These are phyloP conservation scores for Spodoptera litura DNA, from an alignment of 1,140 invertebrate species.

Conservation along the genomic window DNA sequence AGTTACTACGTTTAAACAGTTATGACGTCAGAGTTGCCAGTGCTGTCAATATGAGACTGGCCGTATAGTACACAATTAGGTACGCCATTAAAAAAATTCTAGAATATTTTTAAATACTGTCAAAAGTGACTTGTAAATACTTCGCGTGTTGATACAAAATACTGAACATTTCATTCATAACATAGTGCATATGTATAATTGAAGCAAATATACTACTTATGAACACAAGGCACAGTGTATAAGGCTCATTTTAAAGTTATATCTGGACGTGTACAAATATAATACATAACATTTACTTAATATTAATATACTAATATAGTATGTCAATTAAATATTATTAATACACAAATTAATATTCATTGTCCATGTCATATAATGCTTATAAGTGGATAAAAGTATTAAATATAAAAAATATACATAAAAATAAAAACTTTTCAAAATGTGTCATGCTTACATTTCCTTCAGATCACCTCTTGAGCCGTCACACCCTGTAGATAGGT, in stretches of 20 bases:
- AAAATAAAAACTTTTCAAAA: constrained; percentile 4
- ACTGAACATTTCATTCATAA: no score
- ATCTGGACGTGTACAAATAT: constrained; percentile 8
- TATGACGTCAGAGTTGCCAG: no score
- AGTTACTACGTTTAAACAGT: no score
- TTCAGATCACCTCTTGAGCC: constrained; percentile 35
- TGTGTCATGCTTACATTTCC: constrained; percentile 31
- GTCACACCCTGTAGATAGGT: constrained; percentile 38
- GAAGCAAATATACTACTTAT: not conserved
- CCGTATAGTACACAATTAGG: no score
- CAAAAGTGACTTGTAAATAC: no score
- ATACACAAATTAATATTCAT: no score
- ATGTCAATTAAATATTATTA: no score
- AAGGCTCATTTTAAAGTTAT: constrained; percentile 15
- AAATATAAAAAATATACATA: not conserved
- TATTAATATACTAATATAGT: not conserved
- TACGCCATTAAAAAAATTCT: no score
- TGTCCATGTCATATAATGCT: not conserved
- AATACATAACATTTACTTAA: not conserved
- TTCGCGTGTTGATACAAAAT: no score
- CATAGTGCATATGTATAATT: not conserved
- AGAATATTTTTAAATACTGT: no score
- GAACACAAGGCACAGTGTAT: constrained; percentile 27
- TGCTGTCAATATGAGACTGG: no score
- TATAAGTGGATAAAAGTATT: no score